These are phyloP conservation scores for Cacoxenus indagator DNA, from an alignment of 2,888 invertebrate genomes.

Conservation along the genomic window DNA sequence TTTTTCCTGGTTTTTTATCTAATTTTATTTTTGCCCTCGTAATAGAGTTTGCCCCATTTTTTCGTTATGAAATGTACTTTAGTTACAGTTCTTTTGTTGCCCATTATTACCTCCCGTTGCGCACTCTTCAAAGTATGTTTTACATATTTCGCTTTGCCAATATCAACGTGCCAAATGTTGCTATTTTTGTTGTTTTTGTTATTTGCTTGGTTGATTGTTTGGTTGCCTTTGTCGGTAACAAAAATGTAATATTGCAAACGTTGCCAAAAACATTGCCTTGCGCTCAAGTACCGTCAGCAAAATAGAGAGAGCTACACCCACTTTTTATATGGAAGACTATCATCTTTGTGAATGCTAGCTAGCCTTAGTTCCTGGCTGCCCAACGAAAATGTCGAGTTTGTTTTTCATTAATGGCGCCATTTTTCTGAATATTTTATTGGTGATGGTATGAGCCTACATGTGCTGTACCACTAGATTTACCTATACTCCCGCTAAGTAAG, in stretches of 20 bases:
- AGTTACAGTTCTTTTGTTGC: too few species aligned
- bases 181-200: not conserved
- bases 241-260: not conserved
- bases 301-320: not conserved
- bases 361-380: too few species aligned
- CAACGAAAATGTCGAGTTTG: not conserved
- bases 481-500: not conserved
- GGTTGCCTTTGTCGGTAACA: too few species aligned
- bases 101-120: not conserved
- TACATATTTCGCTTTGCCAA: not conserved
- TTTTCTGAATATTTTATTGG: not conserved
- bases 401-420: slow-evolving; percentile 3
- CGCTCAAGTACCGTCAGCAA: not conserved
- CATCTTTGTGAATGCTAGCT: too few species aligned
- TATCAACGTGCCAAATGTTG: slow-evolving; percentile 17
- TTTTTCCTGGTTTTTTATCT: too few species aligned
- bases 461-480: not conserved
- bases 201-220: not conserved
- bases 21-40: too few species aligned
- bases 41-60: too few species aligned
- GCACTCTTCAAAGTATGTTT: slow-evolving; percentile 5
- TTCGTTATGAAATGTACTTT: too few species aligned
- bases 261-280: not conserved
- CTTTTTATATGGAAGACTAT: too few species aligned
- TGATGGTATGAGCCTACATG: not conserved